phyloP scores from a whole-genome alignment of 2,797 vertebrate species.

The Nasua narica region DNA sequence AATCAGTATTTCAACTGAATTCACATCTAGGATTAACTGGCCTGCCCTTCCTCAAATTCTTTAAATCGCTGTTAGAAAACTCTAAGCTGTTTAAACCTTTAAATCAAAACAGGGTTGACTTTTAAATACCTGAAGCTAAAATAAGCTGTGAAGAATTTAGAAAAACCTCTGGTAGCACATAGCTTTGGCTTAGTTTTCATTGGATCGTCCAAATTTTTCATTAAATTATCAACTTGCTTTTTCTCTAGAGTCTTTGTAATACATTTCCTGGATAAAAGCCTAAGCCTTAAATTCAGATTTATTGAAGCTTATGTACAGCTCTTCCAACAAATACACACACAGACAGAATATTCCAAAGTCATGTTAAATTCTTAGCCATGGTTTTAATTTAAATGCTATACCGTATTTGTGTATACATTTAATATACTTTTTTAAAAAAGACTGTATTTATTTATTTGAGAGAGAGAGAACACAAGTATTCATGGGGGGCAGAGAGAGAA shows the following conservation, averaged over 20 bases:
- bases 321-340: not conserved
- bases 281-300: constrained; percentile 51
- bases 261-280: constrained; percentile 49
- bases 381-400: not conserved
- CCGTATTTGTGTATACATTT: not conserved
- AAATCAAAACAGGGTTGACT: constrained; percentile 41
- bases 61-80: constrained; percentile 15
- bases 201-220: constrained; percentile 42
- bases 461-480: not conserved
- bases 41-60: not conserved
- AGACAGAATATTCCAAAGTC: not conserved
- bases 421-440: not conserved
- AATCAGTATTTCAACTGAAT: constrained; percentile 51
- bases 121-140: constrained; percentile 66
- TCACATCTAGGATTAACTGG: constrained; percentile 46
- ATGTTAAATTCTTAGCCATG: not conserved
- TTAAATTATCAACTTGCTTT: constrained; percentile 53
- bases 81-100: constrained; percentile 52
- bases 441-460: not conserved
- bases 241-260: constrained; percentile 48
- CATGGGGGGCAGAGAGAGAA: not conserved
- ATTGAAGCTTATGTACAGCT: constrained; percentile 36
- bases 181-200: constrained; percentile 34
- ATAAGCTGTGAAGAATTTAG: constrained; percentile 31
- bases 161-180: not conserved